Evolutionary conservation across 2,888 invertebrate species (phyloP).

Genomic region (Lasiommata megera): DNA sequence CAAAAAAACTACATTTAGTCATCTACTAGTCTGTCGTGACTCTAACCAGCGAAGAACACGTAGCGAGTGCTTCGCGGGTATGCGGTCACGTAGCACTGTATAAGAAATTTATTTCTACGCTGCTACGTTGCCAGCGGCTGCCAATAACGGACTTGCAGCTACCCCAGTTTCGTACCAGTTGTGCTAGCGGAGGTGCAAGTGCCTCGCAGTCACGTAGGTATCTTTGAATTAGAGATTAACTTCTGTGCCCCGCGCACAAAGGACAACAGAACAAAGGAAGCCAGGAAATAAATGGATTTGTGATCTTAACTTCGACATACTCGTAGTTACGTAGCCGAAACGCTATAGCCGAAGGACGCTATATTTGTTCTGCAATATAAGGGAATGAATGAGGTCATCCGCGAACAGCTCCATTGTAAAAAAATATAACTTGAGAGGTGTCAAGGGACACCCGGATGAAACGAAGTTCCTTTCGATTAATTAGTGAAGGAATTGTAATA

Average conservation of each 20-base stretch:
- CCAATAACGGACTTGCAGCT: not conserved
- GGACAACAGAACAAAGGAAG: not conserved
- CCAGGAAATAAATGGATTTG: no score
- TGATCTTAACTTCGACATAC: no score
- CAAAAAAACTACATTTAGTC: no score
- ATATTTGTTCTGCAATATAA: no score
- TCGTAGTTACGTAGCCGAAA: no score
- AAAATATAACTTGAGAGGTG: no score
- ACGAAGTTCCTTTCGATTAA: no score
- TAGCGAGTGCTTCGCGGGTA: slow-evolving; percentile 49
- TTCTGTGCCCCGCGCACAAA: not conserved
- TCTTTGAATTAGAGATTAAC: not conserved
- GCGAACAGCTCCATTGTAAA: no score
- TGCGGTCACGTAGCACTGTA: slow-evolving; percentile 56
- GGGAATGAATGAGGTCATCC: no score
- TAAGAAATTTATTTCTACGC: slow-evolving; percentile 49
- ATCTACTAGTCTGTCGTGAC: not conserved
- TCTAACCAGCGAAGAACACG: slow-evolving; percentile 39
- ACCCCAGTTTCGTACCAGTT: not conserved
- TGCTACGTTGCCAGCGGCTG: slow-evolving; percentile 12
- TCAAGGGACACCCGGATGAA: no score
- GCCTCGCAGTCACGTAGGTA: not conserved
- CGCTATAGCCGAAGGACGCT: no score
- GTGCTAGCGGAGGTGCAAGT: not conserved
- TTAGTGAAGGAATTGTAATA: no score